Evolutionary conservation across 2,113 vertebrate species (phyloP).

Genomic region (Psittacus erithacus): DNA sequence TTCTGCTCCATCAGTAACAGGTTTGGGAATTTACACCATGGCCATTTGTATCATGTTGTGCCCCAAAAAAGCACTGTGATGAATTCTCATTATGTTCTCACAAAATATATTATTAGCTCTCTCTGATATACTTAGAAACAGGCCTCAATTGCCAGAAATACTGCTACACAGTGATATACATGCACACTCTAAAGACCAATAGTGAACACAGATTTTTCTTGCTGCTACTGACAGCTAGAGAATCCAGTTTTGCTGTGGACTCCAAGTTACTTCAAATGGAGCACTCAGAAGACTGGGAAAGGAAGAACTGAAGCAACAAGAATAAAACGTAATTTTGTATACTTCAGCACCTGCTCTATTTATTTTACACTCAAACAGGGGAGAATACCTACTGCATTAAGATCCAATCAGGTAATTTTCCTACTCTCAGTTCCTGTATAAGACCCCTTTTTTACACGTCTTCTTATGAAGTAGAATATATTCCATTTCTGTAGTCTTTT

Average conservation of each 20-base stretch:
- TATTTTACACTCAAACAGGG: not conserved
- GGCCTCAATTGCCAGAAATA: not conserved
- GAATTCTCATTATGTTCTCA: not conserved
- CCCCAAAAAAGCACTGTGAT: not conserved
- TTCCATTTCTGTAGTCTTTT: not conserved
- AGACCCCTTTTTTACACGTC: not conserved
- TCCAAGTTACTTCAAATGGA: not conserved
- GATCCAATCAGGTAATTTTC: not conserved
- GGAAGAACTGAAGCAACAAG: not conserved
- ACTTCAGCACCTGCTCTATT: not conserved
- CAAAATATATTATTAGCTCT: not conserved
- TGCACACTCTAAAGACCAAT: not conserved
- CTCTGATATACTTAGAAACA: not conserved
- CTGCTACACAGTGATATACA: not conserved
- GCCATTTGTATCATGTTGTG: not conserved
- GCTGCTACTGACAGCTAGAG: not conserved
- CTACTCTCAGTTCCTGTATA: not conserved
- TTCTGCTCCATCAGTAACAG: not conserved
- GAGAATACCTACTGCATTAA: not conserved
- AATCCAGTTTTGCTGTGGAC: not conserved
- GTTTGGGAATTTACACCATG: not conserved
- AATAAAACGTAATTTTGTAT: not conserved
- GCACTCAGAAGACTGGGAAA: not conserved
- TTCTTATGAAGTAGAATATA: not conserved
- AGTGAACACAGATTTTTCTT: not conserved